These are phyloP conservation scores for Bothrops jararaca DNA, from an alignment of 2,113 vertebrate species.

Conservation along the genomic window DNA sequence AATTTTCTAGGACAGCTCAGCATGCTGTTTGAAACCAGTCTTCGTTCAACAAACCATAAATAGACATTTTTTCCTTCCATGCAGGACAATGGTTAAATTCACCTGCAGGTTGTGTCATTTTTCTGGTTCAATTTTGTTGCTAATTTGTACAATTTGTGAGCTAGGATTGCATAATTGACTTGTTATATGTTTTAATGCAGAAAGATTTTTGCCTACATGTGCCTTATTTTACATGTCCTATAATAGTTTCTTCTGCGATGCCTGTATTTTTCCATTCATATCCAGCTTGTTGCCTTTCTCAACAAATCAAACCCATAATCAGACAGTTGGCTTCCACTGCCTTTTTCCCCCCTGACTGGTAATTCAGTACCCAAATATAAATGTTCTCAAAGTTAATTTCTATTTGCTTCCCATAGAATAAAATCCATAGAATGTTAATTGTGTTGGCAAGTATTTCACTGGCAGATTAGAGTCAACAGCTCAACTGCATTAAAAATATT, in stretches of 20 bases:
- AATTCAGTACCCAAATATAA: slow-evolving; percentile 41
- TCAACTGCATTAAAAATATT: neutral
- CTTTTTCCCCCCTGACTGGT: neutral
- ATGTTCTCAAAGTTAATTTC: slow-evolving; percentile 40
- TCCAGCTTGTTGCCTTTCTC: neutral
- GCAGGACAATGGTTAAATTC: neutral
- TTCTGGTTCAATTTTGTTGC: neutral
- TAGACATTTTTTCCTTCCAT: neutral
- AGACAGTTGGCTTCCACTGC: neutral
- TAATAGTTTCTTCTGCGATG: neutral
- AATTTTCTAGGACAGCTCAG: neutral
- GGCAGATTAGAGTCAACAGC: slow-evolving; percentile 8
- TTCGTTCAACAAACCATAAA: neutral
- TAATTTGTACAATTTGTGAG: neutral
- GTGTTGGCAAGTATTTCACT: slow-evolving; percentile 33
- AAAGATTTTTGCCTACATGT: neutral
- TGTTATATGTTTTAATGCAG: neutral
- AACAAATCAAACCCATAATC: neutral
- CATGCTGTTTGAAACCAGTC: neutral
- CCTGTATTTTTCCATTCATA: neutral
- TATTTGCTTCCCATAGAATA: slow-evolving; percentile 25
- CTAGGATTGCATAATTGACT: neutral
- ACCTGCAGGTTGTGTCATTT: neutral
- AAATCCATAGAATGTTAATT: slow-evolving; percentile 48
- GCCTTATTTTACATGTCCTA: neutral